Conservation (phyloP, 2,797 vertebrate species). For the Phrynocephalus forsythii region DNA sequence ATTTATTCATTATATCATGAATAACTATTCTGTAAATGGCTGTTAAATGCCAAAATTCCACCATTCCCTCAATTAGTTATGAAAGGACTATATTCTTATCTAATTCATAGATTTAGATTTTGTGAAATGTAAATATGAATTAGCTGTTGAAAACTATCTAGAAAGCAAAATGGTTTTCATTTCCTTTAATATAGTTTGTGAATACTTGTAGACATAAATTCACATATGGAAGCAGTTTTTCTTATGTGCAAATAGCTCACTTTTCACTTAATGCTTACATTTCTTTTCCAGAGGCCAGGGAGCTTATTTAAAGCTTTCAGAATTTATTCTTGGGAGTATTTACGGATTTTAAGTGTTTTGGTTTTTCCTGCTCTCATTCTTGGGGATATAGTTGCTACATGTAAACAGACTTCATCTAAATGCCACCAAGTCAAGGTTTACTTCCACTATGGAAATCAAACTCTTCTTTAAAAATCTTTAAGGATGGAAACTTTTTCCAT, state of each 20-base stretch:
- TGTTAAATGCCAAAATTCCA: not conserved
- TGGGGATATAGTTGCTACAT: not conserved
- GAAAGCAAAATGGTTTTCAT: slow-evolving; percentile 17
- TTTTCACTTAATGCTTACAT: slow-evolving; percentile 7
- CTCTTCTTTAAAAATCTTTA: not conserved
- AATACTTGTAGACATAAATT: slow-evolving; percentile 30
- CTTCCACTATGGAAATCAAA: not conserved
- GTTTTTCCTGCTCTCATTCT: not conserved
- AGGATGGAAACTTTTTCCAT: not conserved
- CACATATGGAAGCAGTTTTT: slow-evolving; percentile 19
- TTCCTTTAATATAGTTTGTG: slow-evolving; percentile 29
- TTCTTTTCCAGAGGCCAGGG: slow-evolving; percentile 2
- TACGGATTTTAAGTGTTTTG: slow-evolving; percentile 1
- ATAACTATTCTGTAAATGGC: not conserved
- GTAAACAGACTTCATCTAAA: not conserved
- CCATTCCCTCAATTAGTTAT: not conserved
- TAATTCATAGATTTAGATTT: not conserved
- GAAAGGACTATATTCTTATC: not conserved
- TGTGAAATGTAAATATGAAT: slow-evolving; percentile 18
- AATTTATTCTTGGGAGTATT: slow-evolving; percentile 8
- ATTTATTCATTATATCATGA: not conserved
- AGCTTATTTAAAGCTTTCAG: slow-evolving; percentile 25
- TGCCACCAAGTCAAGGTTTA: not conserved
- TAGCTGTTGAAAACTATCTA: slow-evolving; percentile 15
- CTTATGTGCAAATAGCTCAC: slow-evolving; percentile 15